Evolutionary conservation across 2,888 invertebrate genomes (phyloP).

Genomic region (Stegophylla sp.): DNA sequence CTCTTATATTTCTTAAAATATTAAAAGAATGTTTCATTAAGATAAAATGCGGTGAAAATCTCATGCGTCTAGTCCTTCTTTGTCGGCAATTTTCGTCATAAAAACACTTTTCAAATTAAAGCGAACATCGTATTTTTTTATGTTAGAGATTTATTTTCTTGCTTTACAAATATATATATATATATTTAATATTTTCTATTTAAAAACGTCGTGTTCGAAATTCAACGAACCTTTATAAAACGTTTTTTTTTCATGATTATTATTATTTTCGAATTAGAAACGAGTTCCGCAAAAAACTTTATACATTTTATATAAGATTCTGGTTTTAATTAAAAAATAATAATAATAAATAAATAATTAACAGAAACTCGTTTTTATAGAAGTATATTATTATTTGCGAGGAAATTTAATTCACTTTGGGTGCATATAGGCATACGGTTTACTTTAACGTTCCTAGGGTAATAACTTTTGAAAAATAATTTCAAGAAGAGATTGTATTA

Average conservation of each 20-base stretch:
- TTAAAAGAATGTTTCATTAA: conserved; percentile 6
- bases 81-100: neutral
- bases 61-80: neutral
- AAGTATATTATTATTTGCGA: neutral
- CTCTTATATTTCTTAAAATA: neutral
- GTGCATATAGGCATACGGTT: neutral
- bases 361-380: neutral
- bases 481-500: conserved; percentile 1
- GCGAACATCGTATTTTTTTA: neutral
- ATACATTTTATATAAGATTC: neutral
- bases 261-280: neutral
- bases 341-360: neutral
- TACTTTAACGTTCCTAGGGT: neutral
- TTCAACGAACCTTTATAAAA: neutral
- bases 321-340: neutral
- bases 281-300: neutral
- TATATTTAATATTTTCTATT: neutral
- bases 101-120: neutral
- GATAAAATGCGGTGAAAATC: neutral
- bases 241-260: neutral
- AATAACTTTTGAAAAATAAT: conserved; percentile 7
- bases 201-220: neutral
- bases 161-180: neutral
- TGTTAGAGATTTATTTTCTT: neutral
- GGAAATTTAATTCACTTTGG: neutral